A percentile compares a stretch with the other conserved stretches of the same genome.
These are phyloP conservation scores for Talpa occidentalis DNA, from an alignment of 2,113 vertebrate genomes.

Conservation along the genomic window DNA sequence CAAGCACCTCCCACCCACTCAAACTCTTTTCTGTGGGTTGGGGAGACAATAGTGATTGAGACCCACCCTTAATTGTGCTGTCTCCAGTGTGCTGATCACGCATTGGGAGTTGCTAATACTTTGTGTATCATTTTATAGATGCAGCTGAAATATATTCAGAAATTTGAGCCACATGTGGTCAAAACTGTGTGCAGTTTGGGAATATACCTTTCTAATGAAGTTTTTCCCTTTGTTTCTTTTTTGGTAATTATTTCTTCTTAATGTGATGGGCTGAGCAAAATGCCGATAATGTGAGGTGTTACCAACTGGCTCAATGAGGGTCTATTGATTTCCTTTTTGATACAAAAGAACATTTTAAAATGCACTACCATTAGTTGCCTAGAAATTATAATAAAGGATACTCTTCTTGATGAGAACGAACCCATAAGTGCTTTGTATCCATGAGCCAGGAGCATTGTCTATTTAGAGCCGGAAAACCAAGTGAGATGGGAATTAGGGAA, in stretches of 20 bases:
- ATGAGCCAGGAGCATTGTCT: background rate
- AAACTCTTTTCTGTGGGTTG: background rate
- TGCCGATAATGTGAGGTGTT: background rate
- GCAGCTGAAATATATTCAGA: background rate
- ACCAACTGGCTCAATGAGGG: background rate
- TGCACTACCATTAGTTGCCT: background rate
- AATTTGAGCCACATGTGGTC: background rate
- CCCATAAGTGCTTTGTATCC: background rate
- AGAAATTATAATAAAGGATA: background rate
- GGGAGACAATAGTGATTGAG: background rate
- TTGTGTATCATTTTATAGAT: background rate
- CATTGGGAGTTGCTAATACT: background rate
- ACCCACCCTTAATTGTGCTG: no score
- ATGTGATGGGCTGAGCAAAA: background rate
- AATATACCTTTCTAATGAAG: background rate
- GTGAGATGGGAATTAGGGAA: background rate
- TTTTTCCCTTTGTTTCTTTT: background rate
- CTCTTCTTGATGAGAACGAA: conserved; percentile 8
- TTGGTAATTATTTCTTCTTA: background rate
- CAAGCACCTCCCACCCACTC: background rate
- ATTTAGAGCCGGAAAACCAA: background rate
- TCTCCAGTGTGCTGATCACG: background rate
- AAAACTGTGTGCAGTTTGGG: background rate
- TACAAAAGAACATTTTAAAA: background rate
- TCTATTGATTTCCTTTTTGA: conserved; percentile 28